Evolutionary conservation across 2,888 invertebrate species (phyloP), one percentile per base, ranked within the genome.

Genomic region (Apamea crenata): DNA sequence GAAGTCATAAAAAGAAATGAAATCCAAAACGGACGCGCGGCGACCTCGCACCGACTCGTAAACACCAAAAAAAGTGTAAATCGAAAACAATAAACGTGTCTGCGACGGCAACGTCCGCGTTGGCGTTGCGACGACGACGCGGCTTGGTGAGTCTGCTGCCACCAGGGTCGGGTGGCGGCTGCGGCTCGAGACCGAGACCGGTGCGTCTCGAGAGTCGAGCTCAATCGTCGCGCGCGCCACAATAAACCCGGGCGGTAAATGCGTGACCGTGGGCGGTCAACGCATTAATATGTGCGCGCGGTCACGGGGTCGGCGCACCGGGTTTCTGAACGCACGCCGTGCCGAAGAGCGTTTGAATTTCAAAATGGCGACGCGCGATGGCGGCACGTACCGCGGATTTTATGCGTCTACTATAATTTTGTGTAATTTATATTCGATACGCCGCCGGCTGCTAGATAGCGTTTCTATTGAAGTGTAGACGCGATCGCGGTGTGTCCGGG

Each of bases 371-470:
- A 90, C 92, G 88, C 77, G 87, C 87, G 84, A 89, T 90, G 89
- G 89, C 86, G 78, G 90, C 92, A 93, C 92, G 93, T 91, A 90
- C 90, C 91, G 94, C 93, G 90, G 93, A 94, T 93, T 93, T 94
- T 93, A 94, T 94, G 93, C 93, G 93, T 92, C 93, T 94, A 91
- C 93, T 93, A 94, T 94, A 94, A 94, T 94, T 94, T 96, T 91
- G 94, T 94, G 94, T 95, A 95, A 95, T 96, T 96, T 96, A 96
- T 96, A 96, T 96, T 96, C 96, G 94, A 94, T 95, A 93, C 95
- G 94, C 92, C 78, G 85, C 92, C 95, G 94, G 95, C 93, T 91
- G 90, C 90, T 95, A 94, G 94, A 95, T 95, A 94, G 93, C 93
- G 93, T 93, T 93, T 92, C 95, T 94, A 95, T 96, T 95, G 95